Evolutionary conservation across 1,140 invertebrate genomes (phyloP).

Genomic region (Antheraea pernyi): DNA sequence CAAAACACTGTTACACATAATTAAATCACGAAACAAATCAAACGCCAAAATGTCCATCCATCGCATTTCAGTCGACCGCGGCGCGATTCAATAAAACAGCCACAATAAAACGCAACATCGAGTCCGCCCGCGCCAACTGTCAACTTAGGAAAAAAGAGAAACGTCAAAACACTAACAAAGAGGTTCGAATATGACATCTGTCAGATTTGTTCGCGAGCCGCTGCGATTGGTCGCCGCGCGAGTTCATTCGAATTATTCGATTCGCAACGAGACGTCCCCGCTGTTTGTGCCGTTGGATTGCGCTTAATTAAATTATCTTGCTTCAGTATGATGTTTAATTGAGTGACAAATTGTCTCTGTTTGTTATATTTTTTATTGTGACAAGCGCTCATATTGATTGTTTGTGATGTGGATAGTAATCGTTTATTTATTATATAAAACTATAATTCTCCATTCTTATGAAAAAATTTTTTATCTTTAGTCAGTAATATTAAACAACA

Average conservation of each 20-base stretch:
- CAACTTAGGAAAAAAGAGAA: constrained; percentile 41
- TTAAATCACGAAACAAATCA: background rate
- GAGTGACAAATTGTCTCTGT: constrained; percentile 53
- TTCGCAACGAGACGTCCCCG: constrained; percentile 27
- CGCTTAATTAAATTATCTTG: constrained; percentile 51
- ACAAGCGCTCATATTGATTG: background rate
- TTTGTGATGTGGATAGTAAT: too few relatives aligned
- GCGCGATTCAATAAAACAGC: constrained; percentile 39
- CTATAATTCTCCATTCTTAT: too few relatives aligned
- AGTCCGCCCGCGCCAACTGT: constrained; percentile 58
- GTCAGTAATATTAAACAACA: too few relatives aligned
- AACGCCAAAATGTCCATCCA: background rate
- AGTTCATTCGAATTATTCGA: constrained; percentile 49
- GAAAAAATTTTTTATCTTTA: too few relatives aligned
- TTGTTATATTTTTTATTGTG: background rate
- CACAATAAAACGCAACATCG: constrained; percentile 41
- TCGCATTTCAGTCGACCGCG: constrained; percentile 1
- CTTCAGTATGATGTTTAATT: constrained; percentile 43
- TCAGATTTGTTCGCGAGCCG: constrained; percentile 46
- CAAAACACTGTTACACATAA: background rate
- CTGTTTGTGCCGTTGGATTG: constrained; percentile 49
- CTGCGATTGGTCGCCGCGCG: constrained; percentile 40
- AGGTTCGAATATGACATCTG: constrained; percentile 59
- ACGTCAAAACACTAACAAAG: constrained; percentile 57
- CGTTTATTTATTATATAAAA: too few relatives aligned